phyloP scores from a whole-genome alignment of 92 coral and sea anemone species.

The Phenganax subtilis region DNA sequence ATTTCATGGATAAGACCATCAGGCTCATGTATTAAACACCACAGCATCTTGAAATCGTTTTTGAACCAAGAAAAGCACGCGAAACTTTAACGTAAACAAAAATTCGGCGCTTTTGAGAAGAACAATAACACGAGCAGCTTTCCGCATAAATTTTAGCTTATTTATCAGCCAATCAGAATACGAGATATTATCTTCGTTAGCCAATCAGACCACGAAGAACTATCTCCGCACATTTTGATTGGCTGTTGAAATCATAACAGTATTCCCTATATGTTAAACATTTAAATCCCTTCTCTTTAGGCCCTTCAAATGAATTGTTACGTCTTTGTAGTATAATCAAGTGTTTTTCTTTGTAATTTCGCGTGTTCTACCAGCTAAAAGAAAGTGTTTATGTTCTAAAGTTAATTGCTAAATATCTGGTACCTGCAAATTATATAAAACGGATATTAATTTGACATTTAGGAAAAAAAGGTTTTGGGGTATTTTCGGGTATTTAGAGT shows the following conservation, averaged over 20 bases:
- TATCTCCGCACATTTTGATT: slow-evolving; percentile 6
- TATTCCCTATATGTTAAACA: background rate
- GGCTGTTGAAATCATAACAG: slow-evolving; percentile 2
- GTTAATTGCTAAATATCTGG: background rate
- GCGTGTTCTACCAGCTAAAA: background rate
- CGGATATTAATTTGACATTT: background rate
- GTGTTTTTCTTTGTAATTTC: background rate
- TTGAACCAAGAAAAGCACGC: background rate
- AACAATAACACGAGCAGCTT: background rate
- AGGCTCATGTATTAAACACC: slow-evolving; percentile 96
- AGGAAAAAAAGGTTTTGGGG: background rate
- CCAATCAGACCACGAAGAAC: slow-evolving; percentile 22
- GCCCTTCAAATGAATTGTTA: background rate
- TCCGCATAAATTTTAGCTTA: background rate
- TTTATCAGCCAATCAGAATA: no score
- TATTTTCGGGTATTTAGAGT: background rate
- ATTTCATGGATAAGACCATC: slow-evolving; percentile 95
- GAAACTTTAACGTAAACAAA: background rate
- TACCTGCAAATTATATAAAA: background rate
- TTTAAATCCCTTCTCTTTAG: background rate
- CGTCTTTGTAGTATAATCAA: background rate
- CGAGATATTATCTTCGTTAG: background rate
- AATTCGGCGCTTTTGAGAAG: background rate
- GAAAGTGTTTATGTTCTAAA: background rate
- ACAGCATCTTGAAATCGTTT: slow-evolving; percentile 46